These are phyloP conservation scores for Ichneumoninae sp. DNA, from an alignment of 2,888 invertebrate genomes.

Conservation along the genomic window DNA sequence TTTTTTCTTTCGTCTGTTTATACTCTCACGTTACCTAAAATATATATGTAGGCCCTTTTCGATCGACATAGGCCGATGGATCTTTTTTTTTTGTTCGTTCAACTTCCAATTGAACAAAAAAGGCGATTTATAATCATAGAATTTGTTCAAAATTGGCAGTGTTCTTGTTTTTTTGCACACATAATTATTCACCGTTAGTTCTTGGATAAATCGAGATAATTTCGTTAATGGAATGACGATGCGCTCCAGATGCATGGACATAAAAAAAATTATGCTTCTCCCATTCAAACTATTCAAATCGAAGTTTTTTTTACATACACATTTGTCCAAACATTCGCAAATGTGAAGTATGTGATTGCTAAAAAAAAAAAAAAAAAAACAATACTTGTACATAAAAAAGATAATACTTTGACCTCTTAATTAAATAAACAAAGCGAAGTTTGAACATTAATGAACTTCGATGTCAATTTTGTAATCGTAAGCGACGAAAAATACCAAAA, in stretches of 20 bases:
- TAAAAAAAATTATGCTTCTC: conserved; percentile 31
- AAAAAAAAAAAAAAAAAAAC: conserved; percentile 38
- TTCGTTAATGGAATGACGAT: conserved; percentile 53
- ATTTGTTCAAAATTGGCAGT: neutral
- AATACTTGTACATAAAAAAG: neutral
- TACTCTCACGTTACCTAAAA: conserved; percentile 81
- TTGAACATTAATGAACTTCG: neutral
- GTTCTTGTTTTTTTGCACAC: neutral
- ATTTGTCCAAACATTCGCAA: neutral
- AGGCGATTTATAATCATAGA: neutral
- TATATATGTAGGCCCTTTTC: conserved; percentile 76
- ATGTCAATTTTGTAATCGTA: neutral
- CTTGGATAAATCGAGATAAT: conserved; percentile 1
- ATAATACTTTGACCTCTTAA: conserved; percentile 26
- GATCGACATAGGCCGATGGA: conserved; percentile 62
- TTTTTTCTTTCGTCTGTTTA: conserved; percentile 67
- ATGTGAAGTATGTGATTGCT: neutral
- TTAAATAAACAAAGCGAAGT: neutral
- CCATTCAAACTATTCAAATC: neutral
- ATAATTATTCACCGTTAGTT: neutral
- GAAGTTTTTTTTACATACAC: neutral
- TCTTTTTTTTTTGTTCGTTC: conserved; percentile 54
- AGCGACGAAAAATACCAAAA: neutral
- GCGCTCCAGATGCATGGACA: conserved; percentile 22
- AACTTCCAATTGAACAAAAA: conserved; percentile 33